Conservation (phyloP, 2,797 vertebrate species). For the Schizothorax lantsangensis region DNA sequence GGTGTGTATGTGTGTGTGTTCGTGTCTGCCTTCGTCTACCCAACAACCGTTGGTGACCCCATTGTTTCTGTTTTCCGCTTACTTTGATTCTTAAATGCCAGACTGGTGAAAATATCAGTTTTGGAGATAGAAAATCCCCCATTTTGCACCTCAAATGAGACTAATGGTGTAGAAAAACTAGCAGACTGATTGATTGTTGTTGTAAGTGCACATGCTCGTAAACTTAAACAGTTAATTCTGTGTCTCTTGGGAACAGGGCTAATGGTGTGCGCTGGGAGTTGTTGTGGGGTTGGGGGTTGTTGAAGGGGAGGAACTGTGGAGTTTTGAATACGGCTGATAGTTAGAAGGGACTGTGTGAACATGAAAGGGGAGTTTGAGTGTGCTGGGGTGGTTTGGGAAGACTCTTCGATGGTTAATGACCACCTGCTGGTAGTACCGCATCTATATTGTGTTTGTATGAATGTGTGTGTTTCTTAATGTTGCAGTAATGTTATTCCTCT, state of each 20-base stretch:
- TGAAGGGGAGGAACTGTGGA: constrained; percentile 24
- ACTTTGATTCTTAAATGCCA: background rate
- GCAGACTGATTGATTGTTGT: constrained; percentile 6
- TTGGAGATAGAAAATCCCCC: background rate
- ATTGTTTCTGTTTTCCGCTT: constrained; percentile 43
- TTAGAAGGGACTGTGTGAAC: constrained; percentile 18
- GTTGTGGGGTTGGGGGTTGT: constrained; percentile 23
- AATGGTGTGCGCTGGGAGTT: constrained; percentile 25
- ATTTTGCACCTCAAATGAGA: constrained; percentile 1
- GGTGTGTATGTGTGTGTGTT: constrained; percentile 31
- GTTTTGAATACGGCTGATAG: constrained; percentile 46
- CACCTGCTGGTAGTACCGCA: background rate
- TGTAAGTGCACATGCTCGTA: constrained; percentile 19
- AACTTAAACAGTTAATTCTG: constrained; percentile 38
- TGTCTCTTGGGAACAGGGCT: constrained; percentile 39
- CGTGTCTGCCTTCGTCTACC: constrained; percentile 12
- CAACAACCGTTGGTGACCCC: constrained; percentile 52
- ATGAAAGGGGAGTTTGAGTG: constrained; percentile 16
- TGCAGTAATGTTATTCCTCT: background rate
- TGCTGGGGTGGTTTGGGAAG: background rate
- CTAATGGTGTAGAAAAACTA: background rate
- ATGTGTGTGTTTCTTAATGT: constrained; percentile 25
- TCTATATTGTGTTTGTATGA: background rate
- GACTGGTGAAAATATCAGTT: constrained; percentile 1
- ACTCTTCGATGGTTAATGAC: constrained; percentile 2